Evolutionary conservation across 2,797 vertebrate genomes (phyloP), one percentile per base, ranked within the genome.

Genomic region (Thripadectes ignobilis): DNA sequence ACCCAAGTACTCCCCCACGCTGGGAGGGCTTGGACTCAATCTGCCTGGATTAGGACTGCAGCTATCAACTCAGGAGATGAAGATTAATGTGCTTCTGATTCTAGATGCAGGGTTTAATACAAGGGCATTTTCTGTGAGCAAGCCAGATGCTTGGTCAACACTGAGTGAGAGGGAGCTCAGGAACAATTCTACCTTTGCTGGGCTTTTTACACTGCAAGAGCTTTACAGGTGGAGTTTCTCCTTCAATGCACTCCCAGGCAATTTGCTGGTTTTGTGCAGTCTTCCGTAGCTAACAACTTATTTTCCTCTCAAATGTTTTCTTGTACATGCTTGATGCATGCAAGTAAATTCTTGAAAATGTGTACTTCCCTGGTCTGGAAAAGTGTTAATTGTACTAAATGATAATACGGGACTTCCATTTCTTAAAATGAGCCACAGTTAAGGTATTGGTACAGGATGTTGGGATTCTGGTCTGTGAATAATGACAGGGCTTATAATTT

Each of bases 81-180:
- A 95, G 87, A 97, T 45, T 83, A 83, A 89, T 96, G 88, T 86
- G 34, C 51, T 92, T 96, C 89, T 92, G 74, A 49, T 92, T 78
- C 75, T 83, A 86, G 52, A 74, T 51, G 66, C 63, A 58, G 84
- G 61, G 52, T 87, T 97, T 97, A 95, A 94, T 71, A 88, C 1
- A 2, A 93, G 29, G 87, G 36, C 18, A 83, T 83, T 87, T 96
- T 95, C 67, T 89, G 76, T 81, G 43, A 59, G 80, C 63, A 75
- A 85, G 48, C 12, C 5, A 34, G 66, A 93, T 10, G 24, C 58
- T 91, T 7, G 4, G 10, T 69, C 1, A 5, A 69, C 27, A 30
- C 49, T 1, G 22, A 34, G 29, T 75, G 68, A 95, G 32, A 51
- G 34, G 54, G 22, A 75, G 39, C 18, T 63, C 51, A 52, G 58